phyloP scores from a whole-genome alignment of 2,113 vertebrate species.

The Natator depressus region DNA sequence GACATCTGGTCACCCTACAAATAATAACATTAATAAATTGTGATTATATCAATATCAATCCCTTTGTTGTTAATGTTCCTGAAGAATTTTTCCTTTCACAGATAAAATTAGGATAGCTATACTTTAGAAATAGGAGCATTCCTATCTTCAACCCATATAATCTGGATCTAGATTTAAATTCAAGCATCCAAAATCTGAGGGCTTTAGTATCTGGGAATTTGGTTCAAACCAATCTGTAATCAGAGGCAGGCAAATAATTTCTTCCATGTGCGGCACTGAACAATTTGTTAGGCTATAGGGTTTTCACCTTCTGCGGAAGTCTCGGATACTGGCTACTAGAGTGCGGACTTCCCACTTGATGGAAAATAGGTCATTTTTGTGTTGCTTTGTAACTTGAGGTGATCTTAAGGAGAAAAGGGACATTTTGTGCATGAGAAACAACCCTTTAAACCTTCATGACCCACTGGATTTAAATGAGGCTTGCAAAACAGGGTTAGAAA shows the following conservation, averaged over 20 bases:
- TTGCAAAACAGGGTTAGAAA: neutral
- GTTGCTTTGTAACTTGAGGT: neutral
- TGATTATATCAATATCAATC: neutral
- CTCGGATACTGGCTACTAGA: neutral
- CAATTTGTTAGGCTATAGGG: neutral
- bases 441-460: neutral
- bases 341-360: neutral
- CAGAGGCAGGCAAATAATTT: neutral
- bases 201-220: neutral
- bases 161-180: neutral
- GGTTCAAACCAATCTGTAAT: neutral
- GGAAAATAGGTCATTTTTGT: neutral
- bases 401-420: neutral
- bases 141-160: neutral
- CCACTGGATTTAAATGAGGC: neutral
- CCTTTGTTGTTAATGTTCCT: neutral
- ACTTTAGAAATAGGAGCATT: neutral
- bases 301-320: neutral
- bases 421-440: neutral
- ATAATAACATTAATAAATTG: neutral
- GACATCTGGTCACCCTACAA: too few species aligned
- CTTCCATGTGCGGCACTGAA: neutral
- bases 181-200: neutral
- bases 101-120: neutral
- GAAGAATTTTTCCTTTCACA: neutral